Conservation (phyloP, 1,140 invertebrate genomes). For the Spodoptera litura region DNA sequence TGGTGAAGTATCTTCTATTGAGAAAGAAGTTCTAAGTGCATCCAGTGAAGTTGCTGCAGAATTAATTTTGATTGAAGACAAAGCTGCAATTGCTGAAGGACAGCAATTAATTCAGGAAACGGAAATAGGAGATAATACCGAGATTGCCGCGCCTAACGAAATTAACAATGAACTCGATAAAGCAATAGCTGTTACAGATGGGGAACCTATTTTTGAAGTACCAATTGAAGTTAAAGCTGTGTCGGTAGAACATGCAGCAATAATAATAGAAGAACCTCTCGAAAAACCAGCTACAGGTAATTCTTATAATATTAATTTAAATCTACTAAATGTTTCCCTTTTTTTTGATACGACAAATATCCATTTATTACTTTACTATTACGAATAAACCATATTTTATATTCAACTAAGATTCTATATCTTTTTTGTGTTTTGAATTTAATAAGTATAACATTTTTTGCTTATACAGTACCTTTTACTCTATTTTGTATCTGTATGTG, state of each 20-base stretch:
- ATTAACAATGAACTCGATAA: background rate
- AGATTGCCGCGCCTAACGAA: background rate
- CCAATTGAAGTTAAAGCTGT: background rate
- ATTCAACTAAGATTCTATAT: no score
- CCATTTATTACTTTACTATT: no score
- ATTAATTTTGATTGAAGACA: background rate
- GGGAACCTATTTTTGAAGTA: slow-evolving; percentile 10
- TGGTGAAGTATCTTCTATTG: background rate
- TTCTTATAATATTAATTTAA: background rate
- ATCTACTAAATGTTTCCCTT: background rate
- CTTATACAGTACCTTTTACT: no score
- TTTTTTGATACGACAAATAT: no score
- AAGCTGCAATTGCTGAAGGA: background rate
- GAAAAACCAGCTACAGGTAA: slow-evolving; percentile 18
- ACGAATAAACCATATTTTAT: no score
- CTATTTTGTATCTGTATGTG: no score
- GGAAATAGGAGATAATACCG: background rate
- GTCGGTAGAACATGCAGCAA: background rate
- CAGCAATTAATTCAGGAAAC: background rate
- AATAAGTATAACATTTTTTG: no score
- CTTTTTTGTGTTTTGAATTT: no score
- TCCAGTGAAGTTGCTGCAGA: background rate
- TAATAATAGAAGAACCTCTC: slow-evolving; percentile 1
- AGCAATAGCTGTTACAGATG: slow-evolving; percentile 9
- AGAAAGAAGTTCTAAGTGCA: background rate